Conservation (phyloP, 2,888 invertebrate genomes). For the Sympetrum striolatum region DNA sequence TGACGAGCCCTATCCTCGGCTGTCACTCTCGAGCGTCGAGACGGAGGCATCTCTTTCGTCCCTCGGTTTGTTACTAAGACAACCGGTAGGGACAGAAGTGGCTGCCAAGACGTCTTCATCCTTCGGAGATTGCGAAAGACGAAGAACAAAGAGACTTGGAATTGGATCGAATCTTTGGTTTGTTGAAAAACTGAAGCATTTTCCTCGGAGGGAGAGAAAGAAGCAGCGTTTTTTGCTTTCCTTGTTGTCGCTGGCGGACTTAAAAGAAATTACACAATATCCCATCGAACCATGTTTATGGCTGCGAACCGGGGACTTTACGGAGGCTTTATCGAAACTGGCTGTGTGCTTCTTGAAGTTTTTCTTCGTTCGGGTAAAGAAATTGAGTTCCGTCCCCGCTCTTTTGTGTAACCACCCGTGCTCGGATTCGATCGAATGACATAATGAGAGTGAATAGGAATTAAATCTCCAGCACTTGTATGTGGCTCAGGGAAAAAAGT, state of each 20-base stretch:
- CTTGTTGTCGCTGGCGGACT: too few species aligned
- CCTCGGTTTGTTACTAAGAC: not conserved
- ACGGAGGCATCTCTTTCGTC: not conserved
- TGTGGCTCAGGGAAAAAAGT: too few species aligned
- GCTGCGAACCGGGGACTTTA: not conserved
- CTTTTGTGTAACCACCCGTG: too few species aligned
- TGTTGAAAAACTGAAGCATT: not conserved
- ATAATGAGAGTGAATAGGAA: too few species aligned
- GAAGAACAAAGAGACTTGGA: not conserved
- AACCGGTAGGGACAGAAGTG: not conserved
- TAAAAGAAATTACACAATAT: too few species aligned
- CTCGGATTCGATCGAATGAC: too few species aligned
- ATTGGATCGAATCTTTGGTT: constrained; percentile 28
- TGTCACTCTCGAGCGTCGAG: not conserved
- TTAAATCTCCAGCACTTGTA: too few species aligned
- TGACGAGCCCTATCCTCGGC: not conserved
- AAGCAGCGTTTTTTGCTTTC: too few species aligned
- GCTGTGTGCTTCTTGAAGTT: too few species aligned
- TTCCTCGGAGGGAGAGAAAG: not conserved
- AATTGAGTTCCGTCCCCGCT: too few species aligned
- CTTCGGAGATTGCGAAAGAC: not conserved
- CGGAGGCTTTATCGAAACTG: not conserved
- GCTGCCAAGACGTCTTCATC: constrained; percentile 19
- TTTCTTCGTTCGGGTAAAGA: too few species aligned
- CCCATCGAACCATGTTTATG: not conserved